Evolutionary conservation across 1,140 invertebrate genomes (phyloP), one percentile per base, ranked within the genome.

Genomic region (Acarapis woodi): DNA sequence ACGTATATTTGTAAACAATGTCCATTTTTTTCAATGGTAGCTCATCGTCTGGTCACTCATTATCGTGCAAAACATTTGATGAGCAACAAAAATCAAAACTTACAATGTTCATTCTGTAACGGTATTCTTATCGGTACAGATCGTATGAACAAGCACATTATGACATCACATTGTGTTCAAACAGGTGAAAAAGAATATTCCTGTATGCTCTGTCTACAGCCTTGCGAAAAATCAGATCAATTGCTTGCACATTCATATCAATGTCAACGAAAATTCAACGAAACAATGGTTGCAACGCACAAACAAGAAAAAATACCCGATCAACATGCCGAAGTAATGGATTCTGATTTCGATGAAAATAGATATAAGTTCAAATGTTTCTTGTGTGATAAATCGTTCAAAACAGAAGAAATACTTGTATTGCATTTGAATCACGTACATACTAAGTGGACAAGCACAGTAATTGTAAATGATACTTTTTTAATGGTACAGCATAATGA

Each of bases 101-200:
- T 49, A n/a, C 47, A 49, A 31, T 49, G 48, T 34, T 43, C 42
- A 20, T 48, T 48, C 16, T 49, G 48, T 37, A 45, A 42, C 22
- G 48, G 49, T 9, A 44, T 49, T 33, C 39, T 49, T 5, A 45
- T 45, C 36, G 48, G 48, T 3, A 42, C 44, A 16, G 48, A 49
- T n/a, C 39, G 48, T 15, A 35, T 49, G 14, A 47, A 40, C 3
- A 49, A 49, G 26, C 48, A 49, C 35, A 48, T 49, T 15, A 39
- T 50, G 40, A 26, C 45, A 2, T 46, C 47, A 26, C 48, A 49
- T 44, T 47, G 47, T 33, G 48, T 49, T 3, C 48, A 49, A 29
- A 49, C 48, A 19, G 48, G 47, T 24, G 37, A 43, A 5, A 36
- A 43, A 28, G 42, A 45, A 29, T 49, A 42, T 44, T 49, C 47